These are phyloP conservation scores for Petrolisthes manimaculis DNA, from an alignment of 2,888 invertebrate species.

Conservation along the genomic window DNA sequence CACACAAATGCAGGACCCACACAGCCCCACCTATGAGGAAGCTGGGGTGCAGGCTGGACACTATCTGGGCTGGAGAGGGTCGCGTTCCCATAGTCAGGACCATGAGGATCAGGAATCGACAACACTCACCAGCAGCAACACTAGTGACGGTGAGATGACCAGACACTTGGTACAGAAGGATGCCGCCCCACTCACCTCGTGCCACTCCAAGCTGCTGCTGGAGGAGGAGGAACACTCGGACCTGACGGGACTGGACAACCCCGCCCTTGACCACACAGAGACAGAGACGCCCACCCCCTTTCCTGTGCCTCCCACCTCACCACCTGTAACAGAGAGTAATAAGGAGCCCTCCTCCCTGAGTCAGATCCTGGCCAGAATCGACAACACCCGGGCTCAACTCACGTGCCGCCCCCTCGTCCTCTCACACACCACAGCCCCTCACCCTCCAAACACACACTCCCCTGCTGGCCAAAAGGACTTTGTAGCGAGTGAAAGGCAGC, in stretches of 20 bases:
- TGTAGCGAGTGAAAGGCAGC: background rate
- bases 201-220: constrained; percentile 10
- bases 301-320: background rate
- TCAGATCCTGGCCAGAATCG: constrained; percentile 40
- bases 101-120: background rate
- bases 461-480: background rate
- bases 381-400: constrained; percentile 21
- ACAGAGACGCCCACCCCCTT: background rate
- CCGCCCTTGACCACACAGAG: constrained; percentile 34
- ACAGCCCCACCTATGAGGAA: constrained; percentile 32
- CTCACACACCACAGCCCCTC: background rate
- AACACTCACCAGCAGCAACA: background rate
- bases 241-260: constrained; percentile 41
- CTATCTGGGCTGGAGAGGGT: constrained; percentile 2
- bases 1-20: background rate
- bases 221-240: background rate
- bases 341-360: background rate
- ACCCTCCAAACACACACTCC: background rate
- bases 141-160: background rate
- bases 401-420: background rate
- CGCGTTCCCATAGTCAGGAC: background rate
- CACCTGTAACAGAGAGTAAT: background rate
- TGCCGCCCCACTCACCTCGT: background rate
- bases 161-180: no score
- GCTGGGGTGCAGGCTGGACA: constrained; percentile 27